A percentile compares a stretch with the other conserved stretches of the same genome.
phyloP scores from a whole-genome alignment of 2,888 invertebrate species.

The Ormyrus labotus region DNA sequence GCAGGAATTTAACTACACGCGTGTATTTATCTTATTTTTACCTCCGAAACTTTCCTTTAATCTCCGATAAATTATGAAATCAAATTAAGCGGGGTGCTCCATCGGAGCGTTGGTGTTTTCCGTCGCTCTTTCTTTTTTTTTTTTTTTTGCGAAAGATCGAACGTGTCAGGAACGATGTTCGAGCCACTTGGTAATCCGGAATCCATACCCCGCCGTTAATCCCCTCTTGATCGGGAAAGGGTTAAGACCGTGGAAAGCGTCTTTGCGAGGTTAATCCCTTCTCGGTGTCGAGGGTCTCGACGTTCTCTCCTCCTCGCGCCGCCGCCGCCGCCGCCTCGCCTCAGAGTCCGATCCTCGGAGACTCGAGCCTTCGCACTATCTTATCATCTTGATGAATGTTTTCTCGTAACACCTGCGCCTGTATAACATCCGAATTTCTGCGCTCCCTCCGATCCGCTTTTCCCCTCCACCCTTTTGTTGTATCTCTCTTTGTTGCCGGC shows the following conservation, averaged over 20 bases:
- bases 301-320: conserved; percentile 58
- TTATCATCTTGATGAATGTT: conserved; percentile 72
- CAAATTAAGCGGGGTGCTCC: background rate
- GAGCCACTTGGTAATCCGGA: conserved; percentile 58
- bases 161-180: conserved; percentile 49
- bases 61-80: background rate
- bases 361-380: conserved; percentile 60
- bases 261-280: conserved; percentile 59
- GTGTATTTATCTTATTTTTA: too few relatives aligned
- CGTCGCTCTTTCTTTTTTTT: background rate
- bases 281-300: conserved; percentile 53
- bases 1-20: too few relatives aligned
- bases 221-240: conserved; percentile 66
- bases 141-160: conserved; percentile 30
- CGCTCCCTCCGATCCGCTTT: conserved; percentile 51
- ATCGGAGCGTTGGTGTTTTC: too few relatives aligned
- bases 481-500: background rate
- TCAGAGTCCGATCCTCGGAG: conserved; percentile 39
- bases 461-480: conserved; percentile 1
- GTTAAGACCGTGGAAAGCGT: conserved; percentile 66
- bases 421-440: conserved; percentile 66
- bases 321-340: conserved; percentile 1
- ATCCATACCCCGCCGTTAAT: conserved; percentile 62
- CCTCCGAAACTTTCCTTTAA: too few relatives aligned
- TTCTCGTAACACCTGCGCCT: conserved; percentile 71